Base-by-base conservation (phyloP, 2,888 invertebrate species). In the Ethmia dodecea region DNA sequence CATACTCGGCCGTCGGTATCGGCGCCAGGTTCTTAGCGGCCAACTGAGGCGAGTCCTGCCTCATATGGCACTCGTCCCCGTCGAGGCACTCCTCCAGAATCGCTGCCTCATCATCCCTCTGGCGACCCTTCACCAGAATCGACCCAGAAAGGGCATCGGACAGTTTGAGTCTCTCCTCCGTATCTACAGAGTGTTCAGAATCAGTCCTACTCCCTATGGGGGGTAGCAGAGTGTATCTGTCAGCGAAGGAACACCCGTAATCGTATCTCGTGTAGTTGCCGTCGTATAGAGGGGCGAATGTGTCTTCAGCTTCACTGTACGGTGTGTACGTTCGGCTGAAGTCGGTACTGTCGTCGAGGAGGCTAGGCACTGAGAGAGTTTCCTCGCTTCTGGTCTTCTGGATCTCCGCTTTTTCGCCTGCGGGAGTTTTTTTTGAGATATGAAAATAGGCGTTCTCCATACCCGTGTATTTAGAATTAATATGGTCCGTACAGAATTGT, bases 371-470 rank as follows among this genome's bases (percentile, higher is more conserved):
- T 47, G 77, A 69, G 3, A 86, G 53, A 5, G 71, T 75, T 43
- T 86, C 84, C 42, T 84, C 86, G 57, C 80, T 83, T 16, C 83
- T 58, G 0, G 86, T 83, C 57, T 84, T 86, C 42, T 83, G 81
- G 29, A 86, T 79, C 22, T 79, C 77, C 11, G 59, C 59, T 43
- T 70, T 70, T 31, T 75, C 70, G 6, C 49, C 62, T 66, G 55
- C 3, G 8, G 22, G 22, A 3, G n/a, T n/a, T n/a, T n/a, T n/a
- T n/a, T n/a, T n/a, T n/a, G n/a, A n/a, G n/a, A n/a, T n/a, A n/a
- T n/a, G n/a, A n/a, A n/a, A n/a, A n/a, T n/a, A n/a, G n/a, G n/a
- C n/a, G n/a, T n/a, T n/a, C n/a, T n/a, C n/a, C n/a, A n/a, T n/a
- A n/a, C n/a, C n/a, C n/a, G n/a, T n/a, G n/a, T n/a, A n/a, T n/a